phyloP scores from a whole-genome alignment of 2,797 vertebrate genomes.

The Myotis planiceps region DNA sequence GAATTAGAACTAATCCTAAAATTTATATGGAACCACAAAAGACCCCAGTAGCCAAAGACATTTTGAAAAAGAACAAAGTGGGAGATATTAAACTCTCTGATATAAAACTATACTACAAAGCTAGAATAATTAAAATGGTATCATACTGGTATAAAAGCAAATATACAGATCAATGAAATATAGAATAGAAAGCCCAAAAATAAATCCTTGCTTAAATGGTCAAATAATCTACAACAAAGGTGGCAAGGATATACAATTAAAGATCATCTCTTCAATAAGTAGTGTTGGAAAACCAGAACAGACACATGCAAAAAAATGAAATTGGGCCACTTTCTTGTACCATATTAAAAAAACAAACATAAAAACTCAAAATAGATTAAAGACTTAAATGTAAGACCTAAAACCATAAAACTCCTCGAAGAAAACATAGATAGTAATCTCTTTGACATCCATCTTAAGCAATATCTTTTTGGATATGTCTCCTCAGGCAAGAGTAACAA shows the following conservation, averaged over 20 bases:
- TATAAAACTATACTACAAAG: not conserved
- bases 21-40: not conserved
- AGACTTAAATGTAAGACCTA: not conserved
- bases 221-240: not conserved
- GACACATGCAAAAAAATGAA: not conserved
- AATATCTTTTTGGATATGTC: not conserved
- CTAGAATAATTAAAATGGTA: not conserved
- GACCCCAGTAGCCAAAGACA: not conserved
- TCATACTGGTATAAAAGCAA: not conserved
- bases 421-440: not conserved
- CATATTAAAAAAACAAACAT: not conserved
- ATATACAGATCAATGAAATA: not conserved
- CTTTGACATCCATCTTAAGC: not conserved
- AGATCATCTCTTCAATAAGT: too few species aligned
- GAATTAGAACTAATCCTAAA: not conserved
- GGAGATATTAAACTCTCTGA: not conserved
- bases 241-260: not conserved
- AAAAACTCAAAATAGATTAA: not conserved
- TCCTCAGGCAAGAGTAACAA: not conserved
- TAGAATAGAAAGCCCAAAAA: not conserved
- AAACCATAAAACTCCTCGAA: not conserved
- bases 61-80: not conserved
- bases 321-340: not conserved
- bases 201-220: not conserved
- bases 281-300: not conserved